Base-by-base conservation (phyloP, 2,113 vertebrate genomes). In the Melospiza georgiana region DNA sequence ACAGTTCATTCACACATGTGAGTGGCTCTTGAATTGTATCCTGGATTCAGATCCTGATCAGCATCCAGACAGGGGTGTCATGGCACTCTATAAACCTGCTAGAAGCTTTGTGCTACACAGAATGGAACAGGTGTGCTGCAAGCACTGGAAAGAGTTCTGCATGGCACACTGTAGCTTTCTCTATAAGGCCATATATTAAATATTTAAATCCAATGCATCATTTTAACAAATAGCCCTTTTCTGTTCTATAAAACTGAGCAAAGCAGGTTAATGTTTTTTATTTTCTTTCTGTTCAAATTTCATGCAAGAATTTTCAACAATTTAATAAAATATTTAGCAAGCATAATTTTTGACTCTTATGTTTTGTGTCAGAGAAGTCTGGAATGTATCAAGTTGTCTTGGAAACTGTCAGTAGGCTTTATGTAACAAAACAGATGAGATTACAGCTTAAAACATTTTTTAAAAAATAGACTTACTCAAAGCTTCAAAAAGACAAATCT, bases 371-470 rank as follows among this genome's bases (percentile, higher is more conserved):
- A 67, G 2, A 78, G 31, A 58, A 79, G n/a, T 82, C 37, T 59
- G 81, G 62, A 74, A 44, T 62, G 46, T 15, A 88, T 39, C 21
- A 66, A 33, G 28, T 79, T 88, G 62, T 83, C 79, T 85, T 90
- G 54, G 41, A 96, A 94, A 44, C 54, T 54, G 58, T 75, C 0
- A 0, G 25, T 68, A 69, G 52, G 25, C 27, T 91, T 77, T 90
- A 54, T 91, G 63, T 81, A 77, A 77, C 28, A 52, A 83, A 96
- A 55, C 8, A 86, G 46, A 25, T 74, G 49, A 89, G 28, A 74
- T 66, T 57, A 79, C 69, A 90, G 37, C 25, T 87, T 58, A 63
- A 61, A 75, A 19, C 15, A 7, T 68, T 84, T 88, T 41, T 20
- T 1, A 15, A 44, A 46, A 52, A 59, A 51, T 13, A 65, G 84